Conservation (phyloP, 2,797 vertebrate species). For the Onychomys leucogaster region DNA sequence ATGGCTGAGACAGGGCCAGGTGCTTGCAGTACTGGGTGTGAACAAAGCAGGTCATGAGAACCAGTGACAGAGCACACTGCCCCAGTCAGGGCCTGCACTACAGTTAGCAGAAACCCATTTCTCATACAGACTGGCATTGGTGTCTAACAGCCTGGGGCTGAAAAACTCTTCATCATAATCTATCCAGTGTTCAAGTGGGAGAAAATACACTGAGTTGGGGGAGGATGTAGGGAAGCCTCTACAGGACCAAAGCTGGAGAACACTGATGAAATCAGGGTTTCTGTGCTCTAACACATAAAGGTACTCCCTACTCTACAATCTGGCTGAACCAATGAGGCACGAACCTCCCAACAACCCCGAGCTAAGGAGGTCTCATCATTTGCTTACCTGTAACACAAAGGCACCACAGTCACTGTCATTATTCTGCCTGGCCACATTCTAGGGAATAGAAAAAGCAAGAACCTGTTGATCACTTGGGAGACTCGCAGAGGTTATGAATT, state of each 20-base stretch:
- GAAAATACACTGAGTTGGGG: not conserved
- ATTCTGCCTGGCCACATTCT: slow-evolving; percentile 96
- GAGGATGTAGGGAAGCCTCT: not conserved
- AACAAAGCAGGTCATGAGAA: slow-evolving; percentile 73
- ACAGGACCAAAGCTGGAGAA: not conserved
- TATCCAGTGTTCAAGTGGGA: not conserved
- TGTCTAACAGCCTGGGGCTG: not conserved
- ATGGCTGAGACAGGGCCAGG: slow-evolving; percentile 93
- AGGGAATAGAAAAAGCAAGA: slow-evolving; percentile 14
- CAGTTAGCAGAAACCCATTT: not conserved
- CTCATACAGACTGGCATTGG: slow-evolving; percentile 7
- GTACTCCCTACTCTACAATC: not conserved
- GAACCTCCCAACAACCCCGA: not conserved
- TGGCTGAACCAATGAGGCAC: slow-evolving; percentile 1
- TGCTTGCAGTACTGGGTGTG: slow-evolving; percentile 94
- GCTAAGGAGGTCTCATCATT: not conserved
- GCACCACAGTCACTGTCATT: slow-evolving; percentile 97
- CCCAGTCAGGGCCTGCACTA: not conserved
- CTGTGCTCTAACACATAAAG: not conserved
- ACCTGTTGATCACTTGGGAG: slow-evolving; percentile 50
- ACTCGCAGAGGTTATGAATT: not conserved
- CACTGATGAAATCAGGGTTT: slow-evolving; percentile 10
- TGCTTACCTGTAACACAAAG: slow-evolving; percentile 95
- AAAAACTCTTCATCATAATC: not conserved
- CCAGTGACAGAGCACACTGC: not conserved